phyloP scores from a whole-genome alignment of 2,113 vertebrate species.

The Protobothrops mucrosquamatus region DNA sequence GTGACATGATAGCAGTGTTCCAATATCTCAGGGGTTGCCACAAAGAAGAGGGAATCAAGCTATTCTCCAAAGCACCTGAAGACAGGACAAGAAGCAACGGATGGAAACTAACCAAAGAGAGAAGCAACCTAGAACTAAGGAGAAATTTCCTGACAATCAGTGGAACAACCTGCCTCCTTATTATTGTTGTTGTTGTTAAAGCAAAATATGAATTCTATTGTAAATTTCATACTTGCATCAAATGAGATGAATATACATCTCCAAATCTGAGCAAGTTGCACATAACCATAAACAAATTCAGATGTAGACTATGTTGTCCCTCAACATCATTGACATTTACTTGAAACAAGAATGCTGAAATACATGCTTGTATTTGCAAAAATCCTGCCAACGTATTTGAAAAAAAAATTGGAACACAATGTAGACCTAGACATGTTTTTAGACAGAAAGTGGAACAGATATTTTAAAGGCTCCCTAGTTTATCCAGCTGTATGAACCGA shows the following conservation, averaged over 20 bases:
- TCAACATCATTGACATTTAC: constrained; percentile 1
- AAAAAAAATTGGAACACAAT: neutral
- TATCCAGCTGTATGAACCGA: neutral
- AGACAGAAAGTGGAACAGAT: neutral
- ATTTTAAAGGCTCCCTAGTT: neutral
- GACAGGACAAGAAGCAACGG: too few species aligned
- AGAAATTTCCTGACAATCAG: too few species aligned
- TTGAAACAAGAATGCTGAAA: neutral
- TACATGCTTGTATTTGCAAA: too few species aligned
- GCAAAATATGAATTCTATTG: neutral
- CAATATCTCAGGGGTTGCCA: too few species aligned
- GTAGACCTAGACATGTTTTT: neutral
- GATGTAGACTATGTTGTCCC: neutral
- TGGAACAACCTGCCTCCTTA: too few species aligned
- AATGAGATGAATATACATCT: neutral
- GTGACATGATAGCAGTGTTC: too few species aligned
- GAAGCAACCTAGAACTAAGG: too few species aligned
- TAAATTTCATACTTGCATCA: neutral
- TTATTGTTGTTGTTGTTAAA: neutral
- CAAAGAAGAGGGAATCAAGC: too few species aligned
- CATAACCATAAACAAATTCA: neutral
- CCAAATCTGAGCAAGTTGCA: neutral
- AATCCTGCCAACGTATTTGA: neutral
- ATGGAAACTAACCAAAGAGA: too few species aligned
- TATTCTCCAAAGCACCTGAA: too few species aligned